Conservation (phyloP, 2,888 invertebrate genomes). For the Scaptomyza reducta region DNA sequence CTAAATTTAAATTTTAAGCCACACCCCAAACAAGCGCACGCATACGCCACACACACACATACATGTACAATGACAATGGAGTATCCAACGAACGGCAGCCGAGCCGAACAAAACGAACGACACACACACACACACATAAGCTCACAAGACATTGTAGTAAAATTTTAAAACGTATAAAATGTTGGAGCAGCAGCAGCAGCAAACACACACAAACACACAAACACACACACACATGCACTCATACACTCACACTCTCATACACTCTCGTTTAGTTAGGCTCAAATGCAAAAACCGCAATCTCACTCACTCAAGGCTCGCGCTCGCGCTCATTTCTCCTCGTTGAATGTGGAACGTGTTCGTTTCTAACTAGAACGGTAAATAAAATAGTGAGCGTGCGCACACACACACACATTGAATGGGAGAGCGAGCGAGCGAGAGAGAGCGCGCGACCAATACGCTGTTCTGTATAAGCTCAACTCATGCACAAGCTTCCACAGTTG, state of each 20-base stretch:
- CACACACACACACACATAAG: conserved; percentile 15
- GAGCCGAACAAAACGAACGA: conserved; percentile 49
- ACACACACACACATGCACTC: conserved; percentile 10
- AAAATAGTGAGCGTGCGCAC: conserved; percentile 50
- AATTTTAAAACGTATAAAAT: conserved; percentile 81
- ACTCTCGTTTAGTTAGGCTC: conserved; percentile 34
- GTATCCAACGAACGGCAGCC: conserved; percentile 57
- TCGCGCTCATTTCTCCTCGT: conserved; percentile 52
- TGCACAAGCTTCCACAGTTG: conserved; percentile 18
- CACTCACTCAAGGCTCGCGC: conserved; percentile 5
- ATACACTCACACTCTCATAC: conserved; percentile 18
- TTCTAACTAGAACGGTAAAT: conserved; percentile 73
- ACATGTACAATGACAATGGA: conserved; percentile 56
- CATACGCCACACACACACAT: conserved; percentile 60
- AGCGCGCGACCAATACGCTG: conserved; percentile 31
- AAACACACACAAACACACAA: conserved; percentile 10
- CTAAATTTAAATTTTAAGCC: conserved; percentile 84
- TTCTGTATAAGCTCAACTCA: conserved; percentile 34
- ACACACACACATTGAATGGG: conserved; percentile 15
- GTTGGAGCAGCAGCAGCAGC: conserved; percentile 73
- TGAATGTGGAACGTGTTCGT: conserved; percentile 71
- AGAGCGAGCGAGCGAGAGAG: conserved; percentile 16
- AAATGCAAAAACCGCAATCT: conserved; percentile 20
- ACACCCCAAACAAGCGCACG: conserved; percentile 82
- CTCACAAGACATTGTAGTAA: conserved; percentile 55